Evolutionary conservation across 2,113 vertebrate species (phyloP).

Genomic region (Rhagologus leucostigma): DNA sequence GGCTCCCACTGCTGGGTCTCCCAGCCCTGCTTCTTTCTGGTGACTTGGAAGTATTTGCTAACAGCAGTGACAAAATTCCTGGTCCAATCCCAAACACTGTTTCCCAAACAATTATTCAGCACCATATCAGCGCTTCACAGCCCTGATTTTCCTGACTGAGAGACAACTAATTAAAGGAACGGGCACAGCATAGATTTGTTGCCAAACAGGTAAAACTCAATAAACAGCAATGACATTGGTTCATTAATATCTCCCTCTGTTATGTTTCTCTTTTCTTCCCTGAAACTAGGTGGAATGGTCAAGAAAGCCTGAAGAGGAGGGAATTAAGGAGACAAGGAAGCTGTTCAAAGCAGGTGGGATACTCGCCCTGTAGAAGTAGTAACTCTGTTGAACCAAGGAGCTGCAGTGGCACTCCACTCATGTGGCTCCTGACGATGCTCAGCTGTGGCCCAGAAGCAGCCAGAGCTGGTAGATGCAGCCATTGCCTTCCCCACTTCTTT

Average conservation of each 20-base stretch:
- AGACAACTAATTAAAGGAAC: conserved; percentile 52
- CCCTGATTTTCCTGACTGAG: conserved; percentile 2
- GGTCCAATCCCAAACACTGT: neutral
- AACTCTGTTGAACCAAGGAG: neutral
- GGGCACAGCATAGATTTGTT: neutral
- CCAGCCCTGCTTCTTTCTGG: neutral
- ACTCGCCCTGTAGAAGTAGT: accelerated
- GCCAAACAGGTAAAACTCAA: neutral
- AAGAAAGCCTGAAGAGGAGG: neutral
- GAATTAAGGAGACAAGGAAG: neutral
- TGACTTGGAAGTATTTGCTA: neutral
- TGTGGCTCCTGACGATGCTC: neutral
- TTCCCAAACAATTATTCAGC: conserved; percentile 40
- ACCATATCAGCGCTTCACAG: conserved; percentile 18
- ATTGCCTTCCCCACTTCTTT: neutral
- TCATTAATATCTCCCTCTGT: neutral
- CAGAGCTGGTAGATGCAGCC: neutral
- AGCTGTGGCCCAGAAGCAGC: neutral
- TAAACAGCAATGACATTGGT: neutral
- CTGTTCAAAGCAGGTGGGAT: neutral
- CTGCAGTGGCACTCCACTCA: neutral
- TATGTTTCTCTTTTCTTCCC: neutral
- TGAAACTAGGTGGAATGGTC: neutral
- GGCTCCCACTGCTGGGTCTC: neutral
- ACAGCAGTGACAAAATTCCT: neutral